Conservation (phyloP, 2,113 vertebrate genomes). For the Gallinago undulata region DNA sequence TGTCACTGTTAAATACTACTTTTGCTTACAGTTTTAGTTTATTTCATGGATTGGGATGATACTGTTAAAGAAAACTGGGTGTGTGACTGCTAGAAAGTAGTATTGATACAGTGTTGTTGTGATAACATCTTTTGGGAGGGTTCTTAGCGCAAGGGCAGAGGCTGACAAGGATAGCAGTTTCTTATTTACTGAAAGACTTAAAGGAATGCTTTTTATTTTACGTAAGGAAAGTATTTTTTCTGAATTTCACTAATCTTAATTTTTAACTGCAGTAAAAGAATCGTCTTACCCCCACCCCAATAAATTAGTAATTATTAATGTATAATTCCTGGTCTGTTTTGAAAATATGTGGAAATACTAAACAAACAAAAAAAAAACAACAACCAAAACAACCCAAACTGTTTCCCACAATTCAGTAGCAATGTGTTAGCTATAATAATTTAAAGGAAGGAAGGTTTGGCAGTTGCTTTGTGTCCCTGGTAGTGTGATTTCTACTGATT, state of each 20-base stretch:
- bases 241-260: neutral
- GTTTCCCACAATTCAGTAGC: neutral
- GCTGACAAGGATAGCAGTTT: neutral
- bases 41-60: neutral
- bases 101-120: neutral
- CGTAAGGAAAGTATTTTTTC: neutral
- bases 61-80: neutral
- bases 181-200: neutral
- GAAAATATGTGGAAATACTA: neutral
- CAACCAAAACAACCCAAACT: neutral
- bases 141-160: neutral
- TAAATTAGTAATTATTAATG: neutral
- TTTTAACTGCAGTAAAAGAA: neutral
- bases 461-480: neutral
- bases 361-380: neutral
- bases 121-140: neutral
- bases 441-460: neutral
- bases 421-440: neutral
- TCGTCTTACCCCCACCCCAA: neutral
- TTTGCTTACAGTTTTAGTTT: neutral
- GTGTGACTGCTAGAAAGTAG: neutral
- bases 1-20: neutral
- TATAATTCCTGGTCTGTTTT: neutral
- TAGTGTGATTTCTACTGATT: neutral
- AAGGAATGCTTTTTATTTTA: neutral